A percentile compares a stretch with the other conserved stretches of the same genome.
Conservation (phyloP, 2,797 vertebrate genomes). For the Alectoris magna region DNA sequence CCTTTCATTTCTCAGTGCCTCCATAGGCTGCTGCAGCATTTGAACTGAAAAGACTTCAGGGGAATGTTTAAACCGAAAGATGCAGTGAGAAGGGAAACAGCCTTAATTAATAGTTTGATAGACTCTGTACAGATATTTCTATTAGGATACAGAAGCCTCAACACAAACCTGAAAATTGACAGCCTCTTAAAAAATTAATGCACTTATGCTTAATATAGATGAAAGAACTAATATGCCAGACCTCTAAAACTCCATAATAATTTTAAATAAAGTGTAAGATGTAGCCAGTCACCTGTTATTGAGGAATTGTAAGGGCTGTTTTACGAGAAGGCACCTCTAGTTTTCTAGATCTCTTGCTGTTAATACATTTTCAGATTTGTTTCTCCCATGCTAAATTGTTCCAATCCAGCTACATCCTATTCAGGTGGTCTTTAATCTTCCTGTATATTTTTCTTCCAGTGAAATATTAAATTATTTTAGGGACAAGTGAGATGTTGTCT, state of each 20-base stretch:
- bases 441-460: background rate
- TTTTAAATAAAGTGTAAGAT: background rate
- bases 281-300: background rate
- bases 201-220: background rate
- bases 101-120: conserved; percentile 16
- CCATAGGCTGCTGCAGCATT: background rate
- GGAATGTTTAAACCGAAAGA: background rate
- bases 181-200: background rate
- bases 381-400: background rate
- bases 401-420: background rate
- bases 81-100: background rate
- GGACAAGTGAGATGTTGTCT: background rate
- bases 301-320: background rate
- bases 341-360: background rate
- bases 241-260: background rate
- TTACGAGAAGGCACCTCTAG: background rate
- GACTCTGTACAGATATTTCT: background rate
- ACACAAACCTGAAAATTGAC: background rate
- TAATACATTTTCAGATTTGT: background rate
- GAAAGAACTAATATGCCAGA: background rate
- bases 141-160: background rate
- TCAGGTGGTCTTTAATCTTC: background rate
- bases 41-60: conserved; percentile 8
- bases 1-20: conserved; percentile 10
- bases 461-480: background rate